Evolutionary conservation across 2,113 vertebrate genomes (phyloP), one percentile per base, ranked within the genome.

Genomic region (Ailuropoda melanoleuca): DNA sequence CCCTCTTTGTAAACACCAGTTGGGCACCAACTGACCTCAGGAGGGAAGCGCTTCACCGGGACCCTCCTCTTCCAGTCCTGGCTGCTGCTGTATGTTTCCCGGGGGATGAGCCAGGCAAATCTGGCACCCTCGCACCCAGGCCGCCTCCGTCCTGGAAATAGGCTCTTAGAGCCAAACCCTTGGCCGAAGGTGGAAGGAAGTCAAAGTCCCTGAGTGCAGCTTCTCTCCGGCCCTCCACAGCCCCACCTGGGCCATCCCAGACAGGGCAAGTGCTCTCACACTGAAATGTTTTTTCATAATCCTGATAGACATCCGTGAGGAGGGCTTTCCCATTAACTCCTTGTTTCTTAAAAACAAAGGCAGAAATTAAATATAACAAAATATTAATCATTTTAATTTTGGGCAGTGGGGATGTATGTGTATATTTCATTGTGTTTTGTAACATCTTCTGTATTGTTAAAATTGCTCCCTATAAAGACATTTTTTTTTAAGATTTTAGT

Each of bases 1-100:
- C 98, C 98, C 98, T 98, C 81, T 98, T 96, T 77, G 97, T 98
- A 99, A 98, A 98, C 97, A 92, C 98, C 96, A 96, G 98, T 98
- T 99, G 95, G 97, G 97, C 95, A 96, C 84, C 95, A 1, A 13
- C 70, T 88, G 95, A 95, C 97, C 97, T 97, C 97, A 72, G 92
- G 80, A 95, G 84, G 92, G 94, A 96, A 97, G 94, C 48, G 48
- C 84, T 92, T 62, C 0, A 2, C 64, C 6, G 60, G 85, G 95
- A 95, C 86, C 83, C 68, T 83, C 88, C 80, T 87, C 80, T 92
- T 81, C 85, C 83, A 93, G 86, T 83, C 95, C 86, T 60, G 95
- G 96, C 53, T 31, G 56, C 75, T 8, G 0, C 97, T 75, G 31
- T 34, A 18, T 60, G 77, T 95, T 97, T 95, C 89, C 96, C 86